A percentile compares a stretch with the other conserved stretches of the same genome.
Conservation (phyloP, 1,140 invertebrate genomes). For the Mesaphorura yosii region DNA sequence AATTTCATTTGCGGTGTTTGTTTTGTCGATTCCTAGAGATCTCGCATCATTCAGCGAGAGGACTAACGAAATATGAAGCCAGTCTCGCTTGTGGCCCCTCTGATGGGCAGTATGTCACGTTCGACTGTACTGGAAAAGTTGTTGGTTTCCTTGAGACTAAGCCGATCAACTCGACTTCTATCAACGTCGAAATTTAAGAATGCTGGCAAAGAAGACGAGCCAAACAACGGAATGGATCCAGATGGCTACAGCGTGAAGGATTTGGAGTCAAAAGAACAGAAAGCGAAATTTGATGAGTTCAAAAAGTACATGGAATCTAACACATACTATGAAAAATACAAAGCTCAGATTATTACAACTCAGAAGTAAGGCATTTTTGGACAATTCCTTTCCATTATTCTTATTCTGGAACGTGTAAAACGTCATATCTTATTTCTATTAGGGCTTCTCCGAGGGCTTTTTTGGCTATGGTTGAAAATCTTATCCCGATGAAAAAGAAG, state of each 20-base stretch:
- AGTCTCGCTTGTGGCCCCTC: too few relatives aligned
- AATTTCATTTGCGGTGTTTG: too few relatives aligned
- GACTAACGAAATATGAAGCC: too few relatives aligned
- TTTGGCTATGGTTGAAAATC: slow-evolving; percentile 36
- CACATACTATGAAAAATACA: slow-evolving; percentile 72
- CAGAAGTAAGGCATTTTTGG: slow-evolving; percentile 44
- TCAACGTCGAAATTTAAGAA: neutral
- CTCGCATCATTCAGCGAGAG: too few relatives aligned
- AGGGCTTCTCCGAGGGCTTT: slow-evolving; percentile 60
- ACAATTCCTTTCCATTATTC: neutral
- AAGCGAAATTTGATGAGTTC: slow-evolving; percentile 13
- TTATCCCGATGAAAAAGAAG: slow-evolving; percentile 41
- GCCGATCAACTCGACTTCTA: too few relatives aligned
- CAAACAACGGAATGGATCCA: neutral
- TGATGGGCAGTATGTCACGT: too few relatives aligned
- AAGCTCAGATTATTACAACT: slow-evolving; percentile 57
- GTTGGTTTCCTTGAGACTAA: too few relatives aligned
- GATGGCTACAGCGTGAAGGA: slow-evolving; percentile 11
- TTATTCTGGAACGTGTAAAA: slow-evolving; percentile 3
- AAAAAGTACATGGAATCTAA: slow-evolving; percentile 54
- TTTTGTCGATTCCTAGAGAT: too few relatives aligned
- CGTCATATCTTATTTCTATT: slow-evolving; percentile 8
- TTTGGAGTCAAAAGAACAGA: slow-evolving; percentile 7
- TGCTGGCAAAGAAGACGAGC: neutral
- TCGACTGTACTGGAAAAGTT: too few relatives aligned